Base-by-base conservation (phyloP, 1,140 invertebrate genomes). In the Pogonognathellus flavescens region DNA sequence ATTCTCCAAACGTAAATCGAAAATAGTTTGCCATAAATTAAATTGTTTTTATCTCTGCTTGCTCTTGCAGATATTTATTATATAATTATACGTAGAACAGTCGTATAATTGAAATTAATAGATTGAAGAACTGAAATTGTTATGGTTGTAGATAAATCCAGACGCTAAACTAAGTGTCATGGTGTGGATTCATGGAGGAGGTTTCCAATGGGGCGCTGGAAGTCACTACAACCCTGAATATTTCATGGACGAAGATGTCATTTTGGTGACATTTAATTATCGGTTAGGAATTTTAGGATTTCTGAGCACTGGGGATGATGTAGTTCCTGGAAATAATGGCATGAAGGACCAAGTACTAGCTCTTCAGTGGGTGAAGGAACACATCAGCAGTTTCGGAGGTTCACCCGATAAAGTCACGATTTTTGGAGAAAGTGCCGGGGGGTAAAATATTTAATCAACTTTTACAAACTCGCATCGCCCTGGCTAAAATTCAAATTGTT, bases 381-480 rank as follows among this genome's bases (percentile, higher is more conserved):
- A 84, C n/a, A 86, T 86, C 9, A 8, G 25, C 80, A 53, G 50
- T 41, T 86, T 86, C 80, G 82, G 82, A 49, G 85, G 85, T 1
- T 55, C 84, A 20, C 85, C 82, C 6, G 72, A 83, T 14, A 49
- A 50, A 52, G 62, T 86, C 8, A 72, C 53, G 10, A 9, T 86
- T 9, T 49, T 76, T 53, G 93, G 93, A 22, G 85, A 83, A 22
- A 53, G 41, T 62, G 86, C 88, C 20, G 89, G 89, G 16, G 87
- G 60, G 55, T 59, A 59, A 1, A n/a, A n/a, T 6, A 59, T 59
- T 6, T 41, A 41, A 41, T 41, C 31, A 6, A 41, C 31, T 41
- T 41, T 41, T 41, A 41, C 1, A 41, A 41, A 6, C n/a, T n/a
- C n/a, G n/a, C n/a, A n/a, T n/a, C n/a, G n/a, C n/a, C n/a, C n/a